Conservation (phyloP, 2,888 invertebrate species). For the Tetranychus truncatus region DNA sequence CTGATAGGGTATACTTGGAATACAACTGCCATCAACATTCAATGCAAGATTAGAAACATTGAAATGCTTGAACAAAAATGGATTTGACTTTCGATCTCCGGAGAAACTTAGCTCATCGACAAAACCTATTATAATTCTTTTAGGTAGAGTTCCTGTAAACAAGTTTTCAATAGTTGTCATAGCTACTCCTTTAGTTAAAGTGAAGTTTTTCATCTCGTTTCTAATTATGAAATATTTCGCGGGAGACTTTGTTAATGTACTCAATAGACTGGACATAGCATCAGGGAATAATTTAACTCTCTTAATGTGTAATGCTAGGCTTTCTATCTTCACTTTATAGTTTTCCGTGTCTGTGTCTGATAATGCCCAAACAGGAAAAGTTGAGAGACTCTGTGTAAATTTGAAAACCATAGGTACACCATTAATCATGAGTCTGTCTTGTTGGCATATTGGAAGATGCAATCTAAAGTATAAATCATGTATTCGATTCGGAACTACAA, state of each 20-base stretch:
- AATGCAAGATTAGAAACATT: not conserved
- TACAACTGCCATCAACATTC: constrained; percentile 5
- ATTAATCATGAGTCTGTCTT: not conserved
- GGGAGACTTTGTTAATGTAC: not conserved
- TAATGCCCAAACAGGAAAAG: not conserved
- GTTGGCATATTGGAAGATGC: not conserved
- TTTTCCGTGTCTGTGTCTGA: not conserved
- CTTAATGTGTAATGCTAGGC: not conserved
- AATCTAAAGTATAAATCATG: constrained; percentile 1
- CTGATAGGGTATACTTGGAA: not conserved
- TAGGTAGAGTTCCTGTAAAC: constrained; percentile 11
- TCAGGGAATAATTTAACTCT: not conserved
- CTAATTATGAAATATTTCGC: constrained; percentile 6
- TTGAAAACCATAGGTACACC: not conserved
- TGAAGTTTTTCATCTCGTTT: constrained; percentile 6
- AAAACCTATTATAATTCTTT: not conserved
- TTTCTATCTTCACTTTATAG: not conserved
- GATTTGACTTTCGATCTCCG: not conserved
- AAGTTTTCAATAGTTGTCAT: constrained; percentile 3
- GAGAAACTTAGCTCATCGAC: not conserved
- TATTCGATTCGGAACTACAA: not conserved
- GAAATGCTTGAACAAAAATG: not conserved
- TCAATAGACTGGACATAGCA: not conserved
- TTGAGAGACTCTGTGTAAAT: not conserved
- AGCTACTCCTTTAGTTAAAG: not conserved